Conservation (phyloP, 2,888 invertebrate species). For the Erebia palarica region DNA sequence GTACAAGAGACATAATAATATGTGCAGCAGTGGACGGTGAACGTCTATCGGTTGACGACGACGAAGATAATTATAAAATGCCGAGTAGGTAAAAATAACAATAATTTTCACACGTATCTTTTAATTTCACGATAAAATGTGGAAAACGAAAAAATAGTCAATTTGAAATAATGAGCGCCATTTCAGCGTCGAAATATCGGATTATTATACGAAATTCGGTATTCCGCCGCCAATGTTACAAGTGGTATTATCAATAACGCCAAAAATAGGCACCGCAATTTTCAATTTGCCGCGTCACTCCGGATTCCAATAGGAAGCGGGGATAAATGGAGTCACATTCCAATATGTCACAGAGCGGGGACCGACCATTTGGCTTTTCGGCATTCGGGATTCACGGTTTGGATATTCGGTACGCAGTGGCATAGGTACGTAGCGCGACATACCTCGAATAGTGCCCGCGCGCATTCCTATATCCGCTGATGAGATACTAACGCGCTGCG, state of each 20-base stretch:
- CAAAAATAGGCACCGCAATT: constrained; percentile 80
- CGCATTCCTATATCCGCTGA: constrained; percentile 65
- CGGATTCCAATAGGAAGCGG: constrained; percentile 82
- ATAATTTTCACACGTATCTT: neutral
- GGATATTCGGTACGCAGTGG: constrained; percentile 54
- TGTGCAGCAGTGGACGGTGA: too few species aligned
- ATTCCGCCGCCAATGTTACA: constrained; percentile 54
- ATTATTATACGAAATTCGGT: constrained; percentile 47
- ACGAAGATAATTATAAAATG: too few species aligned
- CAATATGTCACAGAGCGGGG: constrained; percentile 79
- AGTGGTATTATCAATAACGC: constrained; percentile 74
- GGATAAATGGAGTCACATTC: constrained; percentile 82
- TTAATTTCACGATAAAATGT: constrained; percentile 6
- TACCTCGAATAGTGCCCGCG: constrained; percentile 64
- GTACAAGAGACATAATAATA: too few species aligned
- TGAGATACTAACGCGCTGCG: constrained; percentile 66
- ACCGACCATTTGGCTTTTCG: constrained; percentile 73
- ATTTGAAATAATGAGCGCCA: constrained; percentile 36
- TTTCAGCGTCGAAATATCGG: constrained; percentile 43
- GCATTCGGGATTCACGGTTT: constrained; percentile 67
- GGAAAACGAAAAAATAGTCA: constrained; percentile 28
- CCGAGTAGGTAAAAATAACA: too few species aligned
- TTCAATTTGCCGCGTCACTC: constrained; percentile 81
- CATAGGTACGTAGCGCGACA: constrained; percentile 44
- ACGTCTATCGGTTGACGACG: too few species aligned